These are phyloP conservation scores for Tretioscincus oriximinensis DNA, from an alignment of 2,113 vertebrate genomes.

Conservation along the genomic window DNA sequence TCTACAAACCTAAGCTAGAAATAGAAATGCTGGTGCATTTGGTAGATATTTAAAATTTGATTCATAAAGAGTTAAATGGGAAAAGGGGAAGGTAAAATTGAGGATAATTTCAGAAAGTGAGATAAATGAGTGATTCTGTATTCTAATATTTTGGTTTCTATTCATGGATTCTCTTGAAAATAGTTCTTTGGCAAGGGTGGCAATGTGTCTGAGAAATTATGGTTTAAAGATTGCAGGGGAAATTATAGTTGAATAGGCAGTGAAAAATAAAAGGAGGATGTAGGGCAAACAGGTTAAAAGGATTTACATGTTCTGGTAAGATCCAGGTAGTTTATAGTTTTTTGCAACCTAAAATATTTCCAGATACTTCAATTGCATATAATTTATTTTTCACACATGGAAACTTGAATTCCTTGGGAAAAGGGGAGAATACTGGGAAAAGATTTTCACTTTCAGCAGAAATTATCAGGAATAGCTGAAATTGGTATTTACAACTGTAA, in stretches of 20 bases:
- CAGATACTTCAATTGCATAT: fast-evolving
- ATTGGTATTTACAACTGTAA: constrained; percentile 68
- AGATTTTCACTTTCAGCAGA: constrained; percentile 60
- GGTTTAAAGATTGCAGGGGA: not conserved
- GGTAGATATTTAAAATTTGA: not conserved
- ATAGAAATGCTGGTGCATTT: not conserved
- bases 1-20: not conserved
- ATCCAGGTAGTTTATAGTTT: not conserved
- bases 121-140: too few species aligned
- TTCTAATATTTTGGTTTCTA: not conserved
- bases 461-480: constrained; percentile 56
- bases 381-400: constrained; percentile 17
- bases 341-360: constrained; percentile 9
- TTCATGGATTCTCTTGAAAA: not conserved
- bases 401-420: not conserved
- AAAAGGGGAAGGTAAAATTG: not conserved
- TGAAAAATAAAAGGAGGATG: not conserved
- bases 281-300: not conserved
- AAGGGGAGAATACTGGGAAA: constrained; percentile 35
- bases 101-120: not conserved
- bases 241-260: not conserved
- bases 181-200: not conserved
- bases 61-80: not conserved
- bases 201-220: not conserved
- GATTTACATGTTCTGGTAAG: not conserved